A percentile compares a stretch with the other conserved stretches of the same genome.
Conservation (phyloP, 2,888 invertebrate genomes). For the Pomacea canaliculata region DNA sequence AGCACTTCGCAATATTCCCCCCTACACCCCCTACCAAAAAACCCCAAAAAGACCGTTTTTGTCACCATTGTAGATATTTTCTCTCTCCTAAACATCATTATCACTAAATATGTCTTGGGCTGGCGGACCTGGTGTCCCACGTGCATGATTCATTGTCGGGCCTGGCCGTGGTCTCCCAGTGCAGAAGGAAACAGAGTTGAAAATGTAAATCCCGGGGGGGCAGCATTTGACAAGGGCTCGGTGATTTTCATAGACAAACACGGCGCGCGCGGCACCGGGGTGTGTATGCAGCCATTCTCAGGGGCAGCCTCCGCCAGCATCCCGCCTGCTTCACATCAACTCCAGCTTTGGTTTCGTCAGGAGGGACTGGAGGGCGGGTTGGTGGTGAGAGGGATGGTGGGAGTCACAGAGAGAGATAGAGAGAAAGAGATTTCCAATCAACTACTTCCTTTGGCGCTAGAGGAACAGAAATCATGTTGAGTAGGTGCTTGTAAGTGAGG, state of each 20-base stretch:
- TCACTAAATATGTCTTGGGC: too few species aligned
- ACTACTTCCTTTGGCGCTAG: neutral
- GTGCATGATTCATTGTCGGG: neutral
- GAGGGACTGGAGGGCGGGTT: neutral
- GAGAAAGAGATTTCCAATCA: neutral
- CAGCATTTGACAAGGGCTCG: slow-evolving; percentile 15
- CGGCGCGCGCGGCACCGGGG: neutral
- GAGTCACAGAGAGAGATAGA: neutral
- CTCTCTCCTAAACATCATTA: too few species aligned
- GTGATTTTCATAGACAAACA: slow-evolving; percentile 28
- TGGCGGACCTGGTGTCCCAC: too few species aligned
- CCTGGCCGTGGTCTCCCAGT: neutral
- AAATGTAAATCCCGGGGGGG: slow-evolving; percentile 22
- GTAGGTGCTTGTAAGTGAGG: neutral
- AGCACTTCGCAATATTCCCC: too few species aligned
- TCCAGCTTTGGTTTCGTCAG: slow-evolving; percentile 6
- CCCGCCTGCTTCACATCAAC: neutral
- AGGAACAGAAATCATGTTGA: neutral
- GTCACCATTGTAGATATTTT: too few species aligned
- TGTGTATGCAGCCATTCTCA: slow-evolving; percentile 4
- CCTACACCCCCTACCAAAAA: too few species aligned
- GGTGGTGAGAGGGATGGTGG: neutral
- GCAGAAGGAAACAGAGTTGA: slow-evolving; percentile 20
- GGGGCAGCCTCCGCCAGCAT: slow-evolving; percentile 1
- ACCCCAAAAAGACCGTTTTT: too few species aligned